Base-by-base conservation (phyloP, 2,888 invertebrate species). In the Myopa tessellatipennis region DNA sequence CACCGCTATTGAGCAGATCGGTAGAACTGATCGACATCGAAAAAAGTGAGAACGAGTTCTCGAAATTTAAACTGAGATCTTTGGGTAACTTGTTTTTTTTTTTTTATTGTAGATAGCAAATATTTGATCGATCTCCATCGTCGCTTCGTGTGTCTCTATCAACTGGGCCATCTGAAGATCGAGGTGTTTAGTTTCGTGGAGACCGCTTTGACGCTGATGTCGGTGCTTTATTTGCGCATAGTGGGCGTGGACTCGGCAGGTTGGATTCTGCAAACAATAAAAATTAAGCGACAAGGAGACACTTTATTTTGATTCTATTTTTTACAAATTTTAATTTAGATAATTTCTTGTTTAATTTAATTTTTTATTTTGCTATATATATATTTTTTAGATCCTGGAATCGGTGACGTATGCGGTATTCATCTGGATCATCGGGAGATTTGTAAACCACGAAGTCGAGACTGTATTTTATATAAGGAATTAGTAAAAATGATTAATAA, bases 351-450 rank as follows among this genome's bases (percentile, higher is more conserved):
- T 55, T 38, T 18, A 18, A 70, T 70, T 70, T 6, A 69, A 18
- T 69, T 12, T 4, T 70, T 63, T 10, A 40, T 16, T 40, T 45
- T 40, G 16, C 18, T 34, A 8, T n/a, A 36, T 71, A 26, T 26
- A 26, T 26, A 26, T 26, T 40, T 61, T 60, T 67, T 89, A 95
- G 96, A 96, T 91, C 94, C 95, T 0, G 95, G 95, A 16, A 91
- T 95, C 77, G 96, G 96, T 2, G 92, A 93, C 36, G 92, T 94
- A 75, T 92, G 93, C 83, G 93, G 93, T 36, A 92, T 96, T 16
- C 92, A 93, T 0, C 90, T 95, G 73, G 95, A 96, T 88, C 96
- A 97, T 89, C 89, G 96, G 63, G 94, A 95, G 88, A 95, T 96
- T 79, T 96, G 96, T 90, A 97, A 97, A 87, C 96, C 96, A 0